Conservation (phyloP, 2,113 vertebrate species). For the Nycticryphes semicollaris region DNA sequence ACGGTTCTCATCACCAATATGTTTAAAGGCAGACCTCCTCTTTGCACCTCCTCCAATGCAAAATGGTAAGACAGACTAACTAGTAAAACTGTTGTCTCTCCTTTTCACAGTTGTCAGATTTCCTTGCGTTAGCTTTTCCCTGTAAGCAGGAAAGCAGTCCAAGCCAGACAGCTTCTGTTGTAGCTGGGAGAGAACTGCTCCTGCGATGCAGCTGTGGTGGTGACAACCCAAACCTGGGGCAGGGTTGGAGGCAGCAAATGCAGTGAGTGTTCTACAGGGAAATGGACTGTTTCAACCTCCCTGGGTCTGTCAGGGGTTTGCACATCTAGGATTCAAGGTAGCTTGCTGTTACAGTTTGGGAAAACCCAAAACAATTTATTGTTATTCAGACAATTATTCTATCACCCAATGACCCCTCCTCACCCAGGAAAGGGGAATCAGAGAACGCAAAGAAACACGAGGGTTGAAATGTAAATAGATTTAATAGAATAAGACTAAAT, state of each 20-base stretch:
- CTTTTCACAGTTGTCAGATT: not conserved
- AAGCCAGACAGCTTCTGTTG: not conserved
- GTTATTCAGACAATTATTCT: no score
- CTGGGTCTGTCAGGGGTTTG: not conserved
- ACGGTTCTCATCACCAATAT: not conserved
- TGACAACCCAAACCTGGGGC: not conserved
- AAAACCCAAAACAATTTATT: no score
- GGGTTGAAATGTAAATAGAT: no score
- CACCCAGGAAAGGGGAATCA: no score
- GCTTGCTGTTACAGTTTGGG: no score
- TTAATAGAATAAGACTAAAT: no score
- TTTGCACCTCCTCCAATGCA: not conserved
- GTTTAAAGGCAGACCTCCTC: not conserved
- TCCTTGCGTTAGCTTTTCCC: not conserved
- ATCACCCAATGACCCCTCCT: no score
- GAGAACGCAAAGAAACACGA: no score
- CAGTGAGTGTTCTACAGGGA: not conserved
- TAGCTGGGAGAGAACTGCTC: not conserved
- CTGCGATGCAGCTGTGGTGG: not conserved
- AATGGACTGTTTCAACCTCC: not conserved
- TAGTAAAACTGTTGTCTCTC: not conserved
- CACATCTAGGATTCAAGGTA: not conserved
- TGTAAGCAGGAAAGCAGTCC: not conserved
- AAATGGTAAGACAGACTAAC: not conserved
- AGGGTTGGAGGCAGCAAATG: not conserved